Evolutionary conservation across 2,113 vertebrate genomes (phyloP).

Genomic region (Microcebus ravelobensis): DNA sequence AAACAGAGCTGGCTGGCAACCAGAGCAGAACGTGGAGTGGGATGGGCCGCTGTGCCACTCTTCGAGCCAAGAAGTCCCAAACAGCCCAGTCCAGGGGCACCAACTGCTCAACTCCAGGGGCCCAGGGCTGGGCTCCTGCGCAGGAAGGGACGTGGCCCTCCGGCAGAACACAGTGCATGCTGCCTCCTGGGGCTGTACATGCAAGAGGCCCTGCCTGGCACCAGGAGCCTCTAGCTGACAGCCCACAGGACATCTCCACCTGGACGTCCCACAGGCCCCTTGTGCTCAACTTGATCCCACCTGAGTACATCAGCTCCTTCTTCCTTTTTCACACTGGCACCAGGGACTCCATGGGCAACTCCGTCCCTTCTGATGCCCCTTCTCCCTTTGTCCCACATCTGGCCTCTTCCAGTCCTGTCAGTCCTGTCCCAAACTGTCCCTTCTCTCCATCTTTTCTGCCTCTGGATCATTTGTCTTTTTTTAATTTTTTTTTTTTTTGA

Average conservation of each 20-base stretch:
- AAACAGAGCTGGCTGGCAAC: background rate
- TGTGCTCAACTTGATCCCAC: background rate
- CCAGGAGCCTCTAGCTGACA: background rate
- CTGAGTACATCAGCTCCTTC: background rate
- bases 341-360: background rate
- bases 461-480: background rate
- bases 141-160: background rate
- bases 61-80: background rate
- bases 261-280: background rate
- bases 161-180: background rate
- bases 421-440: background rate
- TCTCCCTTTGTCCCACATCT: background rate
- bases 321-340: background rate
- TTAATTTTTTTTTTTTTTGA: background rate
- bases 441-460: background rate
- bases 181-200: too few species aligned
- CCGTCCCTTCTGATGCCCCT: background rate
- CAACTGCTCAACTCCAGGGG: background rate
- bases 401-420: background rate
- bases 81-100: background rate
- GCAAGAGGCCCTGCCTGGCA: background rate
- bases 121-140: background rate
- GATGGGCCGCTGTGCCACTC: background rate
- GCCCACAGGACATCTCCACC: background rate
- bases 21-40: background rate